Percentiles rank a stretch among this genome's conserved stretches.
Evolutionary conservation across 2,888 invertebrate genomes (phyloP).

Genomic region (Cancer borealis): DNA sequence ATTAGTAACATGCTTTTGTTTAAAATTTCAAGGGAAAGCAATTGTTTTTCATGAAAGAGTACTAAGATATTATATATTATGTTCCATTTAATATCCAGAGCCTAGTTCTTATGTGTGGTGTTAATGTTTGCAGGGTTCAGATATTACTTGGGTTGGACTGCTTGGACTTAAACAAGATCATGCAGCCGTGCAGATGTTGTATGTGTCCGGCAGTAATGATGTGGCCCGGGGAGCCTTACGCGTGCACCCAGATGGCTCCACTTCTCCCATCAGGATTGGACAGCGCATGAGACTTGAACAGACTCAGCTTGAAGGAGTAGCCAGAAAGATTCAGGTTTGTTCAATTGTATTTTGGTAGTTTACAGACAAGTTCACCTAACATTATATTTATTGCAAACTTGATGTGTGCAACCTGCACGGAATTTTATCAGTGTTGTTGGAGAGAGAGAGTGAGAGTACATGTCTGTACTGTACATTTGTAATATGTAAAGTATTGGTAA

Average conservation of each 20-base stretch:
- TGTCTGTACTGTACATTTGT: background rate
- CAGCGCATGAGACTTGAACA: constrained; percentile 98
- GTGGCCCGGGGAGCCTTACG: constrained; percentile 94
- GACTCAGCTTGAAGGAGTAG: constrained; percentile 96
- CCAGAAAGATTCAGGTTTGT: constrained; percentile 79
- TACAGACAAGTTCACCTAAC: background rate
- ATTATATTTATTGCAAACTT: background rate
- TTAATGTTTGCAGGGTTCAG: constrained; percentile 85
- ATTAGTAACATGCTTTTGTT: background rate
- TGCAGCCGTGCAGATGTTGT: constrained; percentile 99
- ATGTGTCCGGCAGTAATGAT: constrained; percentile 94
- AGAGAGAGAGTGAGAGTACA: background rate
- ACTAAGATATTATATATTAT: background rate
- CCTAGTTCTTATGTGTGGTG: background rate
- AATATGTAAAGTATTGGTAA: background rate
- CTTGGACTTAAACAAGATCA: constrained; percentile 97
- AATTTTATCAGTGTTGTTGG: background rate
- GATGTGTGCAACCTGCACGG: background rate
- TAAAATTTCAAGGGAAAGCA: background rate
- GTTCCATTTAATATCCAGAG: background rate
- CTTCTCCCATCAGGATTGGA: constrained; percentile 93
- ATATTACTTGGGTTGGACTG: constrained; percentile 97
- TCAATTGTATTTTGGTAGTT: background rate
- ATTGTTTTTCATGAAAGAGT: background rate
- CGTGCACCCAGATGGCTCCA: constrained; percentile 88